Percentiles rank a stretch among this genome's conserved stretches.
These are phyloP conservation scores for Chymomyza amoena DNA, from an alignment of 2,888 invertebrate genomes.

Conservation along the genomic window DNA sequence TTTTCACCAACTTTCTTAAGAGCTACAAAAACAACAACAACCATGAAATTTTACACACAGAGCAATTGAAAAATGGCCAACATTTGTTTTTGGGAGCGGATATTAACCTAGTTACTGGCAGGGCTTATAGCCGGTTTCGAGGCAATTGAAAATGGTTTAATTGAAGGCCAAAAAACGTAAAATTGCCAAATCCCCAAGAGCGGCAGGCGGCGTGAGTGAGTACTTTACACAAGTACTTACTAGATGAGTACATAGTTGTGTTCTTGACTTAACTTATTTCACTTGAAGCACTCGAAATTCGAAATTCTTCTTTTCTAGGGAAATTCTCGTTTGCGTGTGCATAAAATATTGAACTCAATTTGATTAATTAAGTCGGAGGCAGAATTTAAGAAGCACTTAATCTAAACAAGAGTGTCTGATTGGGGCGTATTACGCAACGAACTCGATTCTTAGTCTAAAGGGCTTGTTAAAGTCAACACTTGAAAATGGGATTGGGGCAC, in stretches of 20 bases:
- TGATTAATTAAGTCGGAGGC: slow-evolving; percentile 59
- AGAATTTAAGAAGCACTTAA: slow-evolving; percentile 51
- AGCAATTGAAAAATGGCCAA: neutral
- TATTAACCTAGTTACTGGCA: neutral
- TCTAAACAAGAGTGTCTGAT: slow-evolving; percentile 51
- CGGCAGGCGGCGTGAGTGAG: no score
- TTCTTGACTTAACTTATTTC: neutral
- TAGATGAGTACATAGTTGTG: neutral
- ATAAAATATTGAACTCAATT: slow-evolving; percentile 50
- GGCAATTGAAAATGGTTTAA: neutral
- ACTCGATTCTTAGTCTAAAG: slow-evolving; percentile 18
- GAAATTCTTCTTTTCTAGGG: neutral
- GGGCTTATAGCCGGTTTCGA: neutral
- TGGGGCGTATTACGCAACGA: slow-evolving; percentile 28
- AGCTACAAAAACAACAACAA: neutral
- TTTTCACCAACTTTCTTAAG: neutral
- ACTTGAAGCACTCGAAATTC: neutral
- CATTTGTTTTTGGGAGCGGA: neutral
- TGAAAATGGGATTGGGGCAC: neutral
- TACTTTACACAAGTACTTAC: neutral
- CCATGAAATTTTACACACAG: neutral
- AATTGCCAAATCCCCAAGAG: neutral
- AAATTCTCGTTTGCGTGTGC: neutral
- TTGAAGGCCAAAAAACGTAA: neutral
- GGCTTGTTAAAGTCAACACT: neutral